These are phyloP conservation scores for Ophiothrix spiculata DNA, from an alignment of 35 echinoderm and acorn worm species.

Conservation along the genomic window DNA sequence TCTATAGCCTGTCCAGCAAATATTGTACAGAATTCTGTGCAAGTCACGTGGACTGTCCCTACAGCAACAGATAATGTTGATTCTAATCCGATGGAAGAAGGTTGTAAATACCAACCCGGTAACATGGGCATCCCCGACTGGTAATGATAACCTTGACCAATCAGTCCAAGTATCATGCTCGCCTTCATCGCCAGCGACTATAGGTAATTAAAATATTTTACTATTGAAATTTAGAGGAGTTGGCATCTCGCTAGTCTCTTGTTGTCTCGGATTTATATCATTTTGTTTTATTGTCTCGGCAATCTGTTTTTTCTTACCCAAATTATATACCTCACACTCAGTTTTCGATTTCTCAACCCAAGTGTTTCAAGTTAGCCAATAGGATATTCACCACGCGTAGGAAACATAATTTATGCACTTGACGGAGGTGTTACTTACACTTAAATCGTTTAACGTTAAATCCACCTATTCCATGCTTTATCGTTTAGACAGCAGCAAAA, in stretches of 20 bases:
- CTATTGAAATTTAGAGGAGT: no score
- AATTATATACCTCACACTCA: no score
- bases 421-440: no score
- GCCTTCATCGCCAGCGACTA: not conserved
- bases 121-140: not conserved
- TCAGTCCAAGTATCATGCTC: not conserved
- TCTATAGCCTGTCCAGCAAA: not conserved
- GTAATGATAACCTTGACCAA: not conserved
- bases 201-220: not conserved
- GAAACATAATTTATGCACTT: no score
- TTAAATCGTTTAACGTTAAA: no score
- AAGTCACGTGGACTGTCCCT: not conserved
- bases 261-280: no score
- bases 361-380: no score
- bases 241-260: no score
- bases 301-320: no score
- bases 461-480: no score
- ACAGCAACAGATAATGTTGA: not conserved
- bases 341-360: no score
- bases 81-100: not conserved
- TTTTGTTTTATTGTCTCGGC: not conserved
- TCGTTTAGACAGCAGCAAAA: no score
- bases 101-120: not conserved
- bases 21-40: not conserved
- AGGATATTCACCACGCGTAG: not conserved